Base-by-base conservation (phyloP, 2,797 vertebrate genomes). In the Oryzias dopingdopingensis region DNA sequence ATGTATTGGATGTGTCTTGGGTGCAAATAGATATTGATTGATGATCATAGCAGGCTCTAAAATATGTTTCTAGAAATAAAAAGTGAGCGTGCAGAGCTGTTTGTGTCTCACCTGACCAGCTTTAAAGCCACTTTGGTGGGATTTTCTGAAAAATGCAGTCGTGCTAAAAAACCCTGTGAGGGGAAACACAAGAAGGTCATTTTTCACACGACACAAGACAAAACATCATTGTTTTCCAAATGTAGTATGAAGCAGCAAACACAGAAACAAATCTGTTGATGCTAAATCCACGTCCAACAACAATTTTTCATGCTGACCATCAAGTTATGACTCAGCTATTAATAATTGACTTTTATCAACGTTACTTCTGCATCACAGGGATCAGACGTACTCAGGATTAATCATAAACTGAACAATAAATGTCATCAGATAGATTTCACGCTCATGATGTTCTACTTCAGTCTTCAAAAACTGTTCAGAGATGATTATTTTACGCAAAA, bases 331-430 rank as follows among this genome's bases (percentile, higher is more conserved):
- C 40, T 57, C 20, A 14, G 17, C 0, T 3, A 17, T 59, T 44
- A 5, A 59, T 46, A 57, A 62, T 47, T 65, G 7, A 55, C 15
- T 16, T 55, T 60, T 47, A 62, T 17, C 56, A 16, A 40, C 54
- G 32, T 32, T 44, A 53, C 24, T 45, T 54, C 17, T 58, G 52
- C 18, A 42, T 23, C 37, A 23, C 32, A 42, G n/a, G 40, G 43
- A 42, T 54, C 42, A 45, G 45, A 32, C 14, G 32, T 26, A 18
- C 14, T 22, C 0, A 23, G 15, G 23, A 49, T 50, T 48, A 1
- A 46, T 45, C 54, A 61, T 63, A 53, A 63, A 56, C 15, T 52
- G 49, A 60, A 48, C 46, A 46, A 14, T 2, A 4, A 29, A 14
- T 48, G 2, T 57, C 23, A 50, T 53, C 20, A 42, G 41, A 29